phyloP scores from a whole-genome alignment of 2,888 invertebrate species.

The Pardosa pseudoannulata region DNA sequence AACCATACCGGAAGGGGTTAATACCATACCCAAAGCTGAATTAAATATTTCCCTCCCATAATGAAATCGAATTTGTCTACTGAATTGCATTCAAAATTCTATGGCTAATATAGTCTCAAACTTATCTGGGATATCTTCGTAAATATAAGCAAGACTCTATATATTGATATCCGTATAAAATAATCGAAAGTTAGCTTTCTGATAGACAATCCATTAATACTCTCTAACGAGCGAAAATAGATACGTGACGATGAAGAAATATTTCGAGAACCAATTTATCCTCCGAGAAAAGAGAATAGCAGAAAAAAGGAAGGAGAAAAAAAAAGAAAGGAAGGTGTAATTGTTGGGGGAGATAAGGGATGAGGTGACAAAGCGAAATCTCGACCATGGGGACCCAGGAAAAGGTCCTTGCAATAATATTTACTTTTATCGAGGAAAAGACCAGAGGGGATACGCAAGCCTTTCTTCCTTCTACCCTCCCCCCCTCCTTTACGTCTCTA shows the following conservation, averaged over 20 bases:
- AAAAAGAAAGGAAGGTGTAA: neutral
- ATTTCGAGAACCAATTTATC: neutral
- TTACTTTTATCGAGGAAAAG: neutral
- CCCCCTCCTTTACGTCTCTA: too few relatives aligned
- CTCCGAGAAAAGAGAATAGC: neutral
- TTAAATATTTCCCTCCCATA: too few relatives aligned
- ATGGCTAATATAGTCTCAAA: too few relatives aligned
- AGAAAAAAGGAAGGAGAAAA: neutral
- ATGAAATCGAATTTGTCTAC: too few relatives aligned
- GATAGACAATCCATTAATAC: too few relatives aligned
- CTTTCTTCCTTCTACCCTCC: neutral
- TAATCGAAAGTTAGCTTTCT: too few relatives aligned
- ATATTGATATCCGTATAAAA: too few relatives aligned
- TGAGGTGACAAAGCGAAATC: neutral
- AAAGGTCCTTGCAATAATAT: neutral
- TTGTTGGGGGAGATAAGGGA: constrained; percentile 1
- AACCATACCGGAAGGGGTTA: too few relatives aligned
- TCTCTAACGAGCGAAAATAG: neutral
- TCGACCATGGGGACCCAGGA: neutral
- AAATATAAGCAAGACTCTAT: too few relatives aligned
- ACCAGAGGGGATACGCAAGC: neutral
- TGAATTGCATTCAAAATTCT: too few relatives aligned
- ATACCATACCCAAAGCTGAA: too few relatives aligned
- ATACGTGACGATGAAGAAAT: neutral
- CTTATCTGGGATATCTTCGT: too few relatives aligned